Evolutionary conservation across 2,797 vertebrate genomes (phyloP).

Genomic region (Anguilla pacifica): DNA sequence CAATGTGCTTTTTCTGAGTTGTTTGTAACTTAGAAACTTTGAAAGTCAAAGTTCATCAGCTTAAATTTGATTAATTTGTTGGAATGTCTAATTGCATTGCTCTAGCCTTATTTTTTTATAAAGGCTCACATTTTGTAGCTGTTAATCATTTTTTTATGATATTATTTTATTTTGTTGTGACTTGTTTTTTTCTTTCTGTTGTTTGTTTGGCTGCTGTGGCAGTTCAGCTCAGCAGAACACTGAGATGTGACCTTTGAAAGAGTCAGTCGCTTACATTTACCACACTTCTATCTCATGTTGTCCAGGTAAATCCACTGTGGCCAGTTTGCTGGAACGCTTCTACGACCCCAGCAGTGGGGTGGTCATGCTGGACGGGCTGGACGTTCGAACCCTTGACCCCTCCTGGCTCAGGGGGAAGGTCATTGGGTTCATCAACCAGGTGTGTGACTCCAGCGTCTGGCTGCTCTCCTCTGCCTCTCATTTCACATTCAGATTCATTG

Average conservation of each 20-base stretch:
- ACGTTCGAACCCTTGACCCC: constrained; percentile 85
- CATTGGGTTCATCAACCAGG: constrained; percentile 96
- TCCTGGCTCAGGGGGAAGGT: constrained; percentile 90
- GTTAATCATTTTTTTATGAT: too few relatives aligned
- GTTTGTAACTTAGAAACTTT: too few relatives aligned
- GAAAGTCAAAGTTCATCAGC: too few relatives aligned
- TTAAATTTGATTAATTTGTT: background rate
- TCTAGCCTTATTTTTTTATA: background rate
- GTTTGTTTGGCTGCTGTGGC: background rate
- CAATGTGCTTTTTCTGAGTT: too few relatives aligned
- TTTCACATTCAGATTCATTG: background rate
- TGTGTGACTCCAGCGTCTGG: constrained; percentile 52
- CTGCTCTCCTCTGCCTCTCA: background rate
- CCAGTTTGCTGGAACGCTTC: constrained; percentile 89
- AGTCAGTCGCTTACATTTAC: background rate
- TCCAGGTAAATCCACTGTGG: constrained; percentile 92
- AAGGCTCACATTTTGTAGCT: too few relatives aligned
- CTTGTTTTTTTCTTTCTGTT: background rate
- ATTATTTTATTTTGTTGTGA: background rate
- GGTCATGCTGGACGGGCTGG: constrained; percentile 82
- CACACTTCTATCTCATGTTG: background rate
- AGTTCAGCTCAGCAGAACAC: background rate
- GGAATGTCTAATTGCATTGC: background rate
- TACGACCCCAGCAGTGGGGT: constrained; percentile 83
- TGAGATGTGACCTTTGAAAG: background rate